A percentile compares a stretch with the other conserved stretches of the same genome.
Conservation (phyloP, 1,140 invertebrate species). For the Drosophila rufa region DNA sequence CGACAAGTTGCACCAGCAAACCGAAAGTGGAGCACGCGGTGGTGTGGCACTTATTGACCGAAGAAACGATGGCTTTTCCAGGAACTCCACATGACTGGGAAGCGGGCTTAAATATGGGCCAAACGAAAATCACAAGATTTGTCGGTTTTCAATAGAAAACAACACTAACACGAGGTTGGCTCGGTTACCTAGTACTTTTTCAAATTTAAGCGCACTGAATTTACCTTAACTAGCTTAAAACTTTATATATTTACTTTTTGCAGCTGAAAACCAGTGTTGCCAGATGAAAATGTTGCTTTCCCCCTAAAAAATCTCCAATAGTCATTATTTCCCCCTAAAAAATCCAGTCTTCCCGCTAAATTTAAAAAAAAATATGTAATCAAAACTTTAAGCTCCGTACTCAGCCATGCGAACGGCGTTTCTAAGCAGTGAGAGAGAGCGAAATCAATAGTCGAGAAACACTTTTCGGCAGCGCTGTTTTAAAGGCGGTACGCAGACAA, state of each 20-base stretch:
- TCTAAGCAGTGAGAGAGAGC: no score
- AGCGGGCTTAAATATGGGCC: slow-evolving; percentile 7
- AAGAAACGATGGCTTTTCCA: slow-evolving; percentile 4
- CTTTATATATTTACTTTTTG: slow-evolving; percentile 48
- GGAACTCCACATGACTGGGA: slow-evolving; percentile 31
- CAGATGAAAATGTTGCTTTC: no score
- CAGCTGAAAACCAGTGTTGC: slow-evolving; percentile 20
- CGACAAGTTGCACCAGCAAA: background rate
- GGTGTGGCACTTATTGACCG: slow-evolving; percentile 6
- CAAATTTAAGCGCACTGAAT: slow-evolving; percentile 6
- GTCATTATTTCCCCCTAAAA: no score
- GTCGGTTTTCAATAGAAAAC: no score
- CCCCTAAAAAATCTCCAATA: no score
- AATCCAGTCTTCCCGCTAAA: no score
- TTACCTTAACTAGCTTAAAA: slow-evolving; percentile 11
- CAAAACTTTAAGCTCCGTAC: no score
- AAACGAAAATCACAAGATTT: background rate
- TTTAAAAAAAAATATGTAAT: no score
- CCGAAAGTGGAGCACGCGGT: slow-evolving; percentile 12
- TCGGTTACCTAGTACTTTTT: background rate
- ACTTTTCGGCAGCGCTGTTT: no score
- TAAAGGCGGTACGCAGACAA: no score
- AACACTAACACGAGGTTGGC: background rate
- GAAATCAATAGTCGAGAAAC: no score
- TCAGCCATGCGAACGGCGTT: no score